Evolutionary conservation across 2,113 vertebrate species (phyloP), one percentile per base, ranked within the genome.

Genomic region (Oxyura jamaicensis): DNA sequence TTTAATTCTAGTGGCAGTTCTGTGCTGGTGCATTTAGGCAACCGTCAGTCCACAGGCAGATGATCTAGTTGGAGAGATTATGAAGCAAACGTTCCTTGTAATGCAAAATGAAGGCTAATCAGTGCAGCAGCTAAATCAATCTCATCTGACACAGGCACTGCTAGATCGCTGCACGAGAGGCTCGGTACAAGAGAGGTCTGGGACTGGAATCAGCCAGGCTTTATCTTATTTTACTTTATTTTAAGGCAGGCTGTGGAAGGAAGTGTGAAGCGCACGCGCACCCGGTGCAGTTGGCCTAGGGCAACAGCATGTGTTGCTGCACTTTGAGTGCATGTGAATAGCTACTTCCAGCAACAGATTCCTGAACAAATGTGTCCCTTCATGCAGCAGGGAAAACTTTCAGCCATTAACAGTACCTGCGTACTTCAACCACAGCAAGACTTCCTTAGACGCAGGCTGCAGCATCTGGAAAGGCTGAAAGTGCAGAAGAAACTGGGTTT

Each of bases 251-350:
- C 88, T 88, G 35, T 42, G 71, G 55, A 69, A 66, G 69, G 84
- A 59, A 41, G 4, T 2, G 5, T 15, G 33, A 86, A 23, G 17
- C 42, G 17, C 17, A 4, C 0, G 0, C 5, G 23, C 60, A 5
- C 39, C 48, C 15, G 19, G 15, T 39, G 35, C 28, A 53, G 19
- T 39, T 72, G 68, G 48, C 26, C 17, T 52, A 39, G 31, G 20
- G 41, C 79, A 67, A 35, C 29, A 78, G 25, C 28, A 14, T 0
- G 0, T 33, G 26, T 36, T 65, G 62, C 39, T 41, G 39, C 39
- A 20, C 25, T 22, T 65, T 11, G 19, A 41, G 26, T 29, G 26
- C 18, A 9, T 65, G 13, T 13, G 13, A 83, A 26, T 48, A 77
- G n/a, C 46, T 83, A 21, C 59, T 19, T 88, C 23, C 52, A 17